Base-by-base conservation (phyloP, 2,797 vertebrate genomes). In the Neosilurus mollespiculum region DNA sequence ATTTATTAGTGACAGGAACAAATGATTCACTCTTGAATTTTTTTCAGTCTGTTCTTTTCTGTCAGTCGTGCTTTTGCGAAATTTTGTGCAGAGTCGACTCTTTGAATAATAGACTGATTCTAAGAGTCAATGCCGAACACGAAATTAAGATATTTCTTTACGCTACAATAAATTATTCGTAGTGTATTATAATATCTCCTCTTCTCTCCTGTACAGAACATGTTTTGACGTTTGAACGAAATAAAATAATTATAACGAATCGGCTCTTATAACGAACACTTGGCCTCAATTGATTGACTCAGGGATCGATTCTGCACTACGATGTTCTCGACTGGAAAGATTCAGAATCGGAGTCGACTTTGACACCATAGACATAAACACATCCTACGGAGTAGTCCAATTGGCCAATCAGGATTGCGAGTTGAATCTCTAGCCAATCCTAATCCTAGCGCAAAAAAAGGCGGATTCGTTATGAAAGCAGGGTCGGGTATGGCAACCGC, bases 401-500 rank as follows among this genome's bases (percentile, higher is more conserved):
- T 61, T 24, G 22, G 4, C 76, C 43, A 64, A 78, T 64, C 43
- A 20, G 43, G 43, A 78, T 78, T 18, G 59, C n/a, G 76, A 78
- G n/a, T 77, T 2, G 34, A 77, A n/a, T 43, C n/a, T 10, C 16
- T 30, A 53, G 10, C 77, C 77, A 78, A 78, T 78, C n/a, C 4
- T 18, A n/a, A 78, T 78, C n/a, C 4, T 18, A 9, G 56, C 20
- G 75, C n/a, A 26, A 1, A 9, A 26, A 73, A 61, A 34, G 75
- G 20, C 56, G 75, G 22, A n/a, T 4, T 61, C 61, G 10, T 61
- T 2, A 12, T 59, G 20, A 3, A n/a, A n/a, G 10, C 11, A 61
- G 20, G 14, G 43, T 53, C 2, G 2, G 76, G 37, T 79, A 84
- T 65, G 82, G 82, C 62, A 26, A 76, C 77, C 59, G 82, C 9